Conservation (phyloP, 2,888 invertebrate genomes). For the Ophion obscuratus region DNA sequence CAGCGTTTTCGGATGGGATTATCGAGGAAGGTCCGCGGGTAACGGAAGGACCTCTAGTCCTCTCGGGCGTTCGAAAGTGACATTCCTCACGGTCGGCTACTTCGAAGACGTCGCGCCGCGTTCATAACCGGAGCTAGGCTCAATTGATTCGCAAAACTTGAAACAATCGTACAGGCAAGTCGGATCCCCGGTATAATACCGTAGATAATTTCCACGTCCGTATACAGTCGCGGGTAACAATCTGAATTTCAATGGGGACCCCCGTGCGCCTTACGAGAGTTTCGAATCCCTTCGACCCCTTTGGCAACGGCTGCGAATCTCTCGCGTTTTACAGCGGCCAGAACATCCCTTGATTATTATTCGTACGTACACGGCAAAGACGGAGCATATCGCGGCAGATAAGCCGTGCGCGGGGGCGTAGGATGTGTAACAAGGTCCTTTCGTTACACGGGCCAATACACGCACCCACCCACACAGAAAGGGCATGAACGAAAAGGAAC, state of each 20-base stretch:
- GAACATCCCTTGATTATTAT: slow-evolving; percentile 62
- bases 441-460: slow-evolving; percentile 28
- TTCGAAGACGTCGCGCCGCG: background rate
- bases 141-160: slow-evolving; percentile 19
- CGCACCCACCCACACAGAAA: slow-evolving; percentile 21
- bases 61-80: background rate
- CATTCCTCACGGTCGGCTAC: slow-evolving; percentile 64
- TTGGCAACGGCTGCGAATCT: slow-evolving; percentile 59
- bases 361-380: slow-evolving; percentile 48
- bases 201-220: slow-evolving; percentile 30
- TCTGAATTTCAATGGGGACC: slow-evolving; percentile 36
- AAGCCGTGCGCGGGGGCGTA: slow-evolving; percentile 25
- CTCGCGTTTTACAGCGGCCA: slow-evolving; percentile 43
- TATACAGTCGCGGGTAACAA: slow-evolving; percentile 44
- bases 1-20: background rate
- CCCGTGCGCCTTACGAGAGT: slow-evolving; percentile 48
- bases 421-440: slow-evolving; percentile 8
- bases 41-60: background rate
- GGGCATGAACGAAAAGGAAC: background rate
- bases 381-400: slow-evolving; percentile 36
- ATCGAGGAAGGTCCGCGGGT: background rate
- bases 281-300: slow-evolving; percentile 53
- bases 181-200: slow-evolving; percentile 28
- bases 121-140: slow-evolving; percentile 11
- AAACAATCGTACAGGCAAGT: slow-evolving; percentile 25